Base-by-base conservation (phyloP, 2,797 vertebrate species). In the Thalassophryne amazonica region DNA sequence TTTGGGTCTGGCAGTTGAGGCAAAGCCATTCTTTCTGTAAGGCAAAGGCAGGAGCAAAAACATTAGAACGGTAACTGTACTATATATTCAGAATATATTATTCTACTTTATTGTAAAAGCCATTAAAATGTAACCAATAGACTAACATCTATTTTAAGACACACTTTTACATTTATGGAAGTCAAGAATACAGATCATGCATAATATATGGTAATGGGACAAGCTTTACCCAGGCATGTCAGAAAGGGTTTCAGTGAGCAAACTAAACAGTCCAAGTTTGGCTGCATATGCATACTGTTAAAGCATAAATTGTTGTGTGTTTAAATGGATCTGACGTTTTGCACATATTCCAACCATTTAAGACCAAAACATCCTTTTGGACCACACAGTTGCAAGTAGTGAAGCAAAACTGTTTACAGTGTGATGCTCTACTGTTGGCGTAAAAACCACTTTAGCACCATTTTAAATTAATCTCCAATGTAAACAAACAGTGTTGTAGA, bases 1-100 rank as follows among this genome's bases (percentile, higher is more conserved):
- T 93, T 79, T 95, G 92, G 24, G 95, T 98, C 86, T 99, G 97
- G 73, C 97, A 99, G 83, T 92, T 97, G 86, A 99, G 91, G 76
- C 97, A 99, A 47, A 99, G 91, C 97, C 97, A 99, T 91, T 99
- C 96, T 81, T 94, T 93, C 97, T 99, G 90, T 27, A 90, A 91
- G 23, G 73, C 12, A 87, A 58, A 65, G 6, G 64, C 4, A 57
- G 8, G 9, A 65, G 43, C 29, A 45, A 15, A 33, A n/a, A n/a
- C n/a, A n/a, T n/a, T n/a, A n/a, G n/a, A n/a, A n/a, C n/a, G n/a
- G n/a, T n/a, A n/a, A n/a, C n/a, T n/a, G n/a, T n/a, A n/a, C n/a
- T n/a, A n/a, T n/a, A n/a, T n/a, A n/a, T n/a, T n/a, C n/a, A n/a
- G n/a, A n/a, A n/a, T n/a, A n/a, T n/a, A n/a, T n/a, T n/a, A n/a